Evolutionary conservation across 2,113 vertebrate species (phyloP), one percentile per base, ranked within the genome.

Genomic region (Semnornis frantzii): DNA sequence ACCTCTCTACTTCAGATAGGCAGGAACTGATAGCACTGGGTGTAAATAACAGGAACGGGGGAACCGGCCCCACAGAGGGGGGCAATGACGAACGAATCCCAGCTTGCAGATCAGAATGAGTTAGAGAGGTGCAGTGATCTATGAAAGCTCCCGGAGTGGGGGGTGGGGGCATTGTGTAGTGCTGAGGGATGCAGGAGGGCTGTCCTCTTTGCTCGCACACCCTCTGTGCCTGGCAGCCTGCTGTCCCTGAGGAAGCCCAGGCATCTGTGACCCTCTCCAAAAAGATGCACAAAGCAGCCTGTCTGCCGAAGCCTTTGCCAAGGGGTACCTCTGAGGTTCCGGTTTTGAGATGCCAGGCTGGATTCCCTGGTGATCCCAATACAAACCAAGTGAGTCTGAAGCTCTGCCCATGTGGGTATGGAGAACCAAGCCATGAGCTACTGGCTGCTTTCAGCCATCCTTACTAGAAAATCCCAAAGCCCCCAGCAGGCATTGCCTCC

Each of bases 401-500:
- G 3, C 14, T 80, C 76, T 80, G 55, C 28, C 69, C 2, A 0
- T 14, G 8, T 4, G 2, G 15, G 7, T 8, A 34, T 39, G 15
- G 19, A n/a, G 69, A 92, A 65, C 8, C 0, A 0, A 79, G 39
- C 23, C 58, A 63, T 1, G 6, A 48, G 25, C 12, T 2, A 0
- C 60, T 0, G 3, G 13, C 30, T 73, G 55, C 63, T 69, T 75
- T 72, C 59, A 85, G 68, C 19, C 55, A 91, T 17, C 7, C 28
- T 19, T 27, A 39, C 8, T 59, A 89, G 30, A 82, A 82, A n/a
- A 6, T 48, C 31, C 58, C 54, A 17, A 50, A 78, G 8, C 18
- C 16, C 6, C 33, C 3, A 0, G 15, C 39, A 92, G 24, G 52
- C 5, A 1, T 8, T 20, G 10, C 8, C 52, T 62, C 59, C 57